These are phyloP conservation scores for Diadema setosum DNA, from an alignment of 35 echinoderm and acorn worm species.

Conservation along the genomic window DNA sequence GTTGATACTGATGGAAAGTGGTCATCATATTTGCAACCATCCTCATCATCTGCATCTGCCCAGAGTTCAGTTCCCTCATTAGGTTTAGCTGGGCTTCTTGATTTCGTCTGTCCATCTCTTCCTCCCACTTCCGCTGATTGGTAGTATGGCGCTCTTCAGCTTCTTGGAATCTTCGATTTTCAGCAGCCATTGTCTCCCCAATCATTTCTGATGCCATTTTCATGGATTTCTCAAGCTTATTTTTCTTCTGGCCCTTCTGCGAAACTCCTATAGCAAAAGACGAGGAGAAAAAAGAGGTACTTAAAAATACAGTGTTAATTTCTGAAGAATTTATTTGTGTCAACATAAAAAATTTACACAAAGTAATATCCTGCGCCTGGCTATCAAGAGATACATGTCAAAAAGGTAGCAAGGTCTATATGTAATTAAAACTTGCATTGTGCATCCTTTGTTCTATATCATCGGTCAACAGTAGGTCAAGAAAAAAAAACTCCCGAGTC, in stretches of 20 bases:
- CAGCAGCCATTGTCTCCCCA: background rate
- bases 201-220: background rate
- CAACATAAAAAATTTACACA: too few species aligned
- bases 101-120: background rate
- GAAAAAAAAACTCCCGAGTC: too few species aligned
- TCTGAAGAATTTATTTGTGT: too few species aligned
- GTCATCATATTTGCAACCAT: background rate
- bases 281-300: background rate
- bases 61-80: background rate
- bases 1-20: too few species aligned
- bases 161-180: background rate
- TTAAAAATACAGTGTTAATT: too few species aligned
- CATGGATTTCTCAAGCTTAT: background rate
- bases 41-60: background rate
- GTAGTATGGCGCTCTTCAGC: background rate
- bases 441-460: too few species aligned
- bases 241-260: background rate
- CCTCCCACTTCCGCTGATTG: background rate
- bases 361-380: too few species aligned
- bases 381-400: too few species aligned
- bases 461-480: too few species aligned
- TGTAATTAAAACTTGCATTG: too few species aligned
- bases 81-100: background rate
- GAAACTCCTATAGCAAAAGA: background rate
- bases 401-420: too few species aligned